Conservation (phyloP, 1,140 invertebrate genomes). For the Lucilia sericata region DNA sequence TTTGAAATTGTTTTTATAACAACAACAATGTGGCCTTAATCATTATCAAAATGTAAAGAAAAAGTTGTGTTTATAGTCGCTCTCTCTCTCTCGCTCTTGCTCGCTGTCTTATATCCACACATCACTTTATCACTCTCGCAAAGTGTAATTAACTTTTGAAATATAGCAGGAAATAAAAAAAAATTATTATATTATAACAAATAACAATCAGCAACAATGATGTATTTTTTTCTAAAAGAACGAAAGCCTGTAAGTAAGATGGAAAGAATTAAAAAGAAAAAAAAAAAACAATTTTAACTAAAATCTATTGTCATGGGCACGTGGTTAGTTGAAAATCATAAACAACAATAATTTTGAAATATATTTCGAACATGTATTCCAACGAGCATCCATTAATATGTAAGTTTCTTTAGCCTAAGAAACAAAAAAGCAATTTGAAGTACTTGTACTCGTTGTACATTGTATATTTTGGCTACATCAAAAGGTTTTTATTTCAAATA, state of each 20-base stretch:
- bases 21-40: constrained; percentile 23
- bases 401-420: background rate
- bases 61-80: background rate
- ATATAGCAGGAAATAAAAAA: constrained; percentile 16
- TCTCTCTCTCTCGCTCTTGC: constrained; percentile 5
- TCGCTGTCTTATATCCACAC: background rate
- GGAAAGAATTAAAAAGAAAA: constrained; percentile 18
- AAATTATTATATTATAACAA: constrained; percentile 15
- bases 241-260: background rate
- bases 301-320: constrained; percentile 18
- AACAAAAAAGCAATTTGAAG: background rate
- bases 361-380: constrained; percentile 6
- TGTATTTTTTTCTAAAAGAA: background rate
- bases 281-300: constrained; percentile 37
- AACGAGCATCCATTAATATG: constrained; percentile 1
- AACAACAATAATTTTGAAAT: background rate
- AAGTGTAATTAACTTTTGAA: constrained; percentile 27
- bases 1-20: background rate
- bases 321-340: constrained; percentile 37
- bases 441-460: background rate
- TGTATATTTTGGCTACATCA: constrained; percentile 32
- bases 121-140: background rate
- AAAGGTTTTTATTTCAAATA: constrained; percentile 35
- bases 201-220: constrained; percentile 10
- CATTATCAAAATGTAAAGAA: background rate